A percentile compares a stretch with the other conserved stretches of the same genome.
These are phyloP conservation scores for Conus ventricosus DNA, from an alignment of 1,140 invertebrate species.

Conservation along the genomic window DNA sequence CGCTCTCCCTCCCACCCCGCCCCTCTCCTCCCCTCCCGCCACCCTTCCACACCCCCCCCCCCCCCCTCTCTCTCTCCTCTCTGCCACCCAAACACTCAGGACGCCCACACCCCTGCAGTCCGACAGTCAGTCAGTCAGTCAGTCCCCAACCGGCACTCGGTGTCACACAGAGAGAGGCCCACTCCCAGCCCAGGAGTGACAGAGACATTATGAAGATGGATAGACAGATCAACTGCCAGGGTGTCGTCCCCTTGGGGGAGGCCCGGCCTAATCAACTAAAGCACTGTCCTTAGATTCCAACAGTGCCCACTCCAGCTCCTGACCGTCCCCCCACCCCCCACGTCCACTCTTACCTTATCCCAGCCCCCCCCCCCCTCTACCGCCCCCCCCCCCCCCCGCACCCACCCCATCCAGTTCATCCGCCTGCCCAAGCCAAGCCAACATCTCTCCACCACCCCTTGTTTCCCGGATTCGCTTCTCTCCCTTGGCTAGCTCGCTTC, in stretches of 20 bases:
- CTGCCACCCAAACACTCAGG: no score
- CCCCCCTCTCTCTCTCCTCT: no score
- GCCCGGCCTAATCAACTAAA: conserved; percentile 26
- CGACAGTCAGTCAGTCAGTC: not conserved
- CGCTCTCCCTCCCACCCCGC: no score
- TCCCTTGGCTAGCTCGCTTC: not conserved
- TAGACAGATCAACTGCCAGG: conserved; percentile 28
- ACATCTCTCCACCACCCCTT: not conserved
- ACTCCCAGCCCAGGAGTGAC: not conserved
- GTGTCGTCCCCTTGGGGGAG: not conserved
- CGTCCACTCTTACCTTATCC: no score
- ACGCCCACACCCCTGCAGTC: not conserved
- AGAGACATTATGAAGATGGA: conserved; percentile 35
- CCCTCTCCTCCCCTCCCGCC: no score
- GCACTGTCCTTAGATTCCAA: conserved; percentile 33
- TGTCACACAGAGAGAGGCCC: not conserved
- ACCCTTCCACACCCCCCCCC: no score
- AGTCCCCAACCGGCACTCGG: not conserved
- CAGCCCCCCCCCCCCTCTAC: no score
- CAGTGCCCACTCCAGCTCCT: not conserved
- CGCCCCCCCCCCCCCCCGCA: no score
- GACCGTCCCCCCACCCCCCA: no score
- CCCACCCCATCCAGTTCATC: no score
- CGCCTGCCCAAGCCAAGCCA: no score
- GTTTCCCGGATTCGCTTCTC: not conserved